Percentiles rank a stretch among this genome's conserved stretches.
Evolutionary conservation across 2,888 invertebrate species (phyloP).

Genomic region (Phorcus lineatus): DNA sequence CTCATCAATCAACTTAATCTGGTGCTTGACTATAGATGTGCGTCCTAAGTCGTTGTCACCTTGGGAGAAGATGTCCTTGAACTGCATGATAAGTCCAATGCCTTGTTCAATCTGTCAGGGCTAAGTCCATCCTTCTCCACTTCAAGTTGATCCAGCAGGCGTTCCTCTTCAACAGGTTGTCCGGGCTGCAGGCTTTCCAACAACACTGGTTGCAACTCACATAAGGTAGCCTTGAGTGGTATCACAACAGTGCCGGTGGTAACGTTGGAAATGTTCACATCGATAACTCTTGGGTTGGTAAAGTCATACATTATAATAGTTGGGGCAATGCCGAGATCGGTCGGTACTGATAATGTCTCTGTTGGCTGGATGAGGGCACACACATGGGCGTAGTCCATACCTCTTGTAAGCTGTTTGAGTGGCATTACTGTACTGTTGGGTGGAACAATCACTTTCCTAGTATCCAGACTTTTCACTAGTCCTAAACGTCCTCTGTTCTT

Average conservation of each 20-base stretch:
- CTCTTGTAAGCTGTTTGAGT: too few relatives aligned
- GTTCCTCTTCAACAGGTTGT: neutral
- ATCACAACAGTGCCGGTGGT: slow-evolving; percentile 6
- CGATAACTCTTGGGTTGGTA: too few relatives aligned
- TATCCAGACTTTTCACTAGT: too few relatives aligned
- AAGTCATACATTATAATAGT: neutral
- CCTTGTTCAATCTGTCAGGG: neutral
- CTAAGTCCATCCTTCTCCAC: neutral
- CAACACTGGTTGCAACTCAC: slow-evolving; percentile 22
- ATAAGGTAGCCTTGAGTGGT: neutral
- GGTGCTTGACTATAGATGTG: slow-evolving; percentile 26
- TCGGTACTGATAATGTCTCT: neutral
- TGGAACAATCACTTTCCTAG: too few relatives aligned
- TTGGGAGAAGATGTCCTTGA: slow-evolving; percentile 28
- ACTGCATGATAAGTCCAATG: neutral
- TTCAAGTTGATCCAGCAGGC: neutral
- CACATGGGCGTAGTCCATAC: neutral
- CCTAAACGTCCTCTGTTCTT: too few relatives aligned
- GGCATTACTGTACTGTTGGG: too few relatives aligned
- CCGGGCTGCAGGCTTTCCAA: neutral
- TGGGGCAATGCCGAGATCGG: neutral
- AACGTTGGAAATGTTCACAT: slow-evolving; percentile 25
- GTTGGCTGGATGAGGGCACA: slow-evolving; percentile 6
- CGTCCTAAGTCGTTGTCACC: slow-evolving; percentile 32
- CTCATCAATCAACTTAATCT: slow-evolving; percentile 34